Percentiles rank a stretch among this genome's conserved stretches.
Evolutionary conservation across 2,888 invertebrate genomes (phyloP).

Genomic region (Malthinus flaveolus): DNA sequence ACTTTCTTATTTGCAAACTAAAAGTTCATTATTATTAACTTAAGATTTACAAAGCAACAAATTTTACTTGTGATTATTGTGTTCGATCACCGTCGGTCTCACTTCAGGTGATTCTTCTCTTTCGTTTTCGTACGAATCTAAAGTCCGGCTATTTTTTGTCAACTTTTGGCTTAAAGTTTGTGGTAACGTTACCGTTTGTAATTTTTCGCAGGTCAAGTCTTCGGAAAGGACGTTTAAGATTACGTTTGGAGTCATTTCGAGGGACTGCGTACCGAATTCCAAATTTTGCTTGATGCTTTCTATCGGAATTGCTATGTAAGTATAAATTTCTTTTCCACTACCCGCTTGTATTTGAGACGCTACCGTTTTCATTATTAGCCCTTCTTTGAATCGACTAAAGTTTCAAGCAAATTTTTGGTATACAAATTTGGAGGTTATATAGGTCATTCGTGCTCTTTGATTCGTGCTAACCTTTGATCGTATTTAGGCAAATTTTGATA

Average conservation of each 20-base stretch:
- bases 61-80: background rate
- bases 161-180: background rate
- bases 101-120: background rate
- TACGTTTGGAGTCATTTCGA: background rate
- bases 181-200: background rate
- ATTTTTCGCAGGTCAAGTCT: background rate
- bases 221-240: background rate
- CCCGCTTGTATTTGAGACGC: background rate
- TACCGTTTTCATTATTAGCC: background rate
- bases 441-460: background rate
- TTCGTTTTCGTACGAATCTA: no score
- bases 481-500: no score
- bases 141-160: background rate
- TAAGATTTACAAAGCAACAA: no score
- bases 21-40: background rate
- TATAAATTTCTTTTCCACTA: background rate
- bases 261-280: background rate
- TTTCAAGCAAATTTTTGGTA: background rate
- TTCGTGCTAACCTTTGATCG: background rate
- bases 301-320: constrained; percentile 2
- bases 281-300: background rate
- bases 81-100: background rate
- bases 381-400: no score
- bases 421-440: background rate
- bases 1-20: background rate